Evolutionary conservation across 1,140 invertebrate genomes (phyloP).

Genomic region (Heliconius hermathena): DNA sequence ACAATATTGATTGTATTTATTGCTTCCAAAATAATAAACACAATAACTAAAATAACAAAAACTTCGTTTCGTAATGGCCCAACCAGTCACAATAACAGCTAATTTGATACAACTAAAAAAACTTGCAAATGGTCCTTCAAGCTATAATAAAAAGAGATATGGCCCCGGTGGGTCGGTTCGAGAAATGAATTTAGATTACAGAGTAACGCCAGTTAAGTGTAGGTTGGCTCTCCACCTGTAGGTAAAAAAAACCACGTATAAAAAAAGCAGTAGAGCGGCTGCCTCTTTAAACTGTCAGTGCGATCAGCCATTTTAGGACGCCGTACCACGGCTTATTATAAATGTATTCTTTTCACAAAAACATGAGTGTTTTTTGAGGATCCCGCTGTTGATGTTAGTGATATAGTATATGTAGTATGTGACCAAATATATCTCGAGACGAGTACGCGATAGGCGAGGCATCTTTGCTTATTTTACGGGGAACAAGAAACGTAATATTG

Average conservation of each 20-base stretch:
- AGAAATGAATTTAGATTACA: conserved; percentile 82
- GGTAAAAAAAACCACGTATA: conserved; percentile 66
- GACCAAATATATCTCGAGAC: conserved; percentile 21
- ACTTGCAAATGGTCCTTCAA: conserved; percentile 75
- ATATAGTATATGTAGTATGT: background rate
- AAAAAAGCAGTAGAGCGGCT: conserved; percentile 57
- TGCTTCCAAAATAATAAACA: background rate
- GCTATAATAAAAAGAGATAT: conserved; percentile 79
- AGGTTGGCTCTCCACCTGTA: conserved; percentile 73
- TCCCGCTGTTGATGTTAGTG: conserved; percentile 24
- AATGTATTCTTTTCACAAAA: conserved; percentile 48
- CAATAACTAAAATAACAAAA: conserved; percentile 44
- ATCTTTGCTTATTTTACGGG: background rate
- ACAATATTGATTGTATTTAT: no score
- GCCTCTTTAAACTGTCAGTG: conserved; percentile 53
- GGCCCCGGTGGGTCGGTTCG: conserved; percentile 73
- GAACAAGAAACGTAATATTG: background rate
- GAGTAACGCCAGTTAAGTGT: conserved; percentile 79
- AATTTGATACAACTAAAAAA: conserved; percentile 80
- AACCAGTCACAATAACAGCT: conserved; percentile 69
- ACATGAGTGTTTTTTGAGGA: conserved; percentile 22
- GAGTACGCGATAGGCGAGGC: background rate
- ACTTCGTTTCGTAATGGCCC: conserved; percentile 64
- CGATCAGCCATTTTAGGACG: conserved; percentile 50
- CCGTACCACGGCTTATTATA: conserved; percentile 50